Conservation (phyloP, 2,888 invertebrate genomes). For the Brenthis ino region DNA sequence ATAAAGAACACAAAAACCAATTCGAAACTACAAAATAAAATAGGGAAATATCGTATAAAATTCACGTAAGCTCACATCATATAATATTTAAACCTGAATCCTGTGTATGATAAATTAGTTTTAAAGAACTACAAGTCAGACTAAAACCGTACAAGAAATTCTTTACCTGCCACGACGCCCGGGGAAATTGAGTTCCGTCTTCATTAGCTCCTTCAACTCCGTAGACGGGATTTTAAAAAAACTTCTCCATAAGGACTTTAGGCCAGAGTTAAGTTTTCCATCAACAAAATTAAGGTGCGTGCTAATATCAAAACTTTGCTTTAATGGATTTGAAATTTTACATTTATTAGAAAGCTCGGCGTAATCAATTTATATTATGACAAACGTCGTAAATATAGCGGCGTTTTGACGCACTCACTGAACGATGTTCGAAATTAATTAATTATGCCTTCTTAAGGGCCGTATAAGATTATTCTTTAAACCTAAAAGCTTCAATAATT, state of each 20-base stretch:
- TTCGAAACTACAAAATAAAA: no score
- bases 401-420: constrained; percentile 37
- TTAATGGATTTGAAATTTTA: constrained; percentile 78
- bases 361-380: constrained; percentile 63
- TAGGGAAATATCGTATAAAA: no score
- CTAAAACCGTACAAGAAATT: constrained; percentile 33
- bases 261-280: constrained; percentile 72
- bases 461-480: constrained; percentile 9
- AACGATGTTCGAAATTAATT: constrained; percentile 42
- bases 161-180: constrained; percentile 36
- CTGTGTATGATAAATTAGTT: constrained; percentile 11
- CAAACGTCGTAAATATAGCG: constrained; percentile 41
- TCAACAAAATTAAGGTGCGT: constrained; percentile 77
- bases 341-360: constrained; percentile 62
- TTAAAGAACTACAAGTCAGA: constrained; percentile 28
- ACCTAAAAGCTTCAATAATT: constrained; percentile 6
- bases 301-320: constrained; percentile 74
- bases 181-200: constrained; percentile 69
- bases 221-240: constrained; percentile 48
- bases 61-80: neutral
- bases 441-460: constrained; percentile 24
- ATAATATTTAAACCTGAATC: neutral
- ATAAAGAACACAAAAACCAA: no score
- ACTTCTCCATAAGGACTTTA: constrained; percentile 69
- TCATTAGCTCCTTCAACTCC: constrained; percentile 67